Percentiles rank a stretch among this genome's conserved stretches.
Conservation (phyloP, 2,797 vertebrate species). For the Lates japonicus region DNA sequence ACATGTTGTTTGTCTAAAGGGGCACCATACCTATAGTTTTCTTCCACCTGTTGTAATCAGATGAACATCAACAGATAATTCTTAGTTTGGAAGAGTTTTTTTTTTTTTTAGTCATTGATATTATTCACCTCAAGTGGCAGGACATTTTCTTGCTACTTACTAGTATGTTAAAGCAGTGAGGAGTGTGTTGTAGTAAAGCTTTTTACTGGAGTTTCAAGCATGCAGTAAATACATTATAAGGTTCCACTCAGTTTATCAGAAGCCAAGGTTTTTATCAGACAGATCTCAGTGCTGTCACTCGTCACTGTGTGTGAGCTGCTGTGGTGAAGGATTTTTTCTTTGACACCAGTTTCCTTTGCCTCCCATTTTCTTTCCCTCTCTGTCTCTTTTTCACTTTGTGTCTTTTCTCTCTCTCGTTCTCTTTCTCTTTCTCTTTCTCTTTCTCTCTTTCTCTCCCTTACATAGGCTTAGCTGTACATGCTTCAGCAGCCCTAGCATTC, state of each 20-base stretch:
- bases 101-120: background rate
- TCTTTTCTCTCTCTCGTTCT: background rate
- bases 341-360: no score
- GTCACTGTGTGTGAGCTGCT: conserved; percentile 32
- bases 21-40: conserved; percentile 53
- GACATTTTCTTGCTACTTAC: no score
- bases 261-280: conserved; percentile 47
- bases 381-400: background rate
- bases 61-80: conserved; percentile 1
- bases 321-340: conserved; percentile 12
- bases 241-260: conserved; percentile 13
- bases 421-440: background rate
- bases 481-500: conserved; percentile 54
- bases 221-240: conserved; percentile 28
- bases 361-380: background rate
- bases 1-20: conserved; percentile 60
- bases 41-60: conserved; percentile 10
- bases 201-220: conserved; percentile 12
- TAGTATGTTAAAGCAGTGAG: background rate
- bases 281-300: conserved; percentile 55
- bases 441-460: conserved; percentile 19
- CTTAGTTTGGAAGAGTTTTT: background rate
- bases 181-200: background rate
- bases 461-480: conserved; percentile 64
- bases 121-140: background rate